These are phyloP conservation scores for Drosophila nigrodunni DNA, from an alignment of 1,140 invertebrate species.

Conservation along the genomic window DNA sequence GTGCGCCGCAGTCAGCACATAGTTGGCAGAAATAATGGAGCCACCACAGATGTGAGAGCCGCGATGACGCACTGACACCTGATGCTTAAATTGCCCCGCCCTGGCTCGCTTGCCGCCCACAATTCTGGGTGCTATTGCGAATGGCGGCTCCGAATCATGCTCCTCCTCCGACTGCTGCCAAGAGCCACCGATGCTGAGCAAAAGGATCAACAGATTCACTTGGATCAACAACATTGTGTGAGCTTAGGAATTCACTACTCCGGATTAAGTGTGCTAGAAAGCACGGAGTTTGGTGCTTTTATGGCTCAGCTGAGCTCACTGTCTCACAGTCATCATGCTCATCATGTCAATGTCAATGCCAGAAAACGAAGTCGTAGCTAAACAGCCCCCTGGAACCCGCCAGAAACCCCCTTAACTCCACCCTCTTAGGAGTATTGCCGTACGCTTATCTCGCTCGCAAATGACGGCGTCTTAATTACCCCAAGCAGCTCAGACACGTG, in stretches of 20 bases:
- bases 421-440: not conserved
- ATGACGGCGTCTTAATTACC: conserved; percentile 41
- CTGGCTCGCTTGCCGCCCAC: conserved; percentile 85
- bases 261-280: not conserved
- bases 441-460: conserved; percentile 23
- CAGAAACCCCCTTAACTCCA: not conserved
- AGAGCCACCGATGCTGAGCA: conserved; percentile 1
- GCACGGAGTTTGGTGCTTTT: conserved; percentile 2
- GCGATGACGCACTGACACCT: conserved; percentile 84
- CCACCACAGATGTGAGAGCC: conserved; percentile 86
- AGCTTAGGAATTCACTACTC: not conserved
- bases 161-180: not conserved
- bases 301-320: not conserved
- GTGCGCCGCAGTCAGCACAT: conserved; percentile 87
- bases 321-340: conserved; percentile 1
- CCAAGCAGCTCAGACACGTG: conserved; percentile 19
- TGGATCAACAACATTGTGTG: conserved; percentile 18
- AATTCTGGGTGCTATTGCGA: conserved; percentile 66
- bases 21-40: conserved; percentile 85
- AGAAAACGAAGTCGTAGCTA: not conserved
- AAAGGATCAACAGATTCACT: conserved; percentile 19
- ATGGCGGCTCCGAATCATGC: not conserved
- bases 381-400: not conserved
- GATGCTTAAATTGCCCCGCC: conserved; percentile 84
- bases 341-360: conserved; percentile 49